Evolutionary conservation across 2,797 vertebrate genomes (phyloP), one percentile per base, ranked within the genome.

Genomic region (Cirrhinus mrigala): DNA sequence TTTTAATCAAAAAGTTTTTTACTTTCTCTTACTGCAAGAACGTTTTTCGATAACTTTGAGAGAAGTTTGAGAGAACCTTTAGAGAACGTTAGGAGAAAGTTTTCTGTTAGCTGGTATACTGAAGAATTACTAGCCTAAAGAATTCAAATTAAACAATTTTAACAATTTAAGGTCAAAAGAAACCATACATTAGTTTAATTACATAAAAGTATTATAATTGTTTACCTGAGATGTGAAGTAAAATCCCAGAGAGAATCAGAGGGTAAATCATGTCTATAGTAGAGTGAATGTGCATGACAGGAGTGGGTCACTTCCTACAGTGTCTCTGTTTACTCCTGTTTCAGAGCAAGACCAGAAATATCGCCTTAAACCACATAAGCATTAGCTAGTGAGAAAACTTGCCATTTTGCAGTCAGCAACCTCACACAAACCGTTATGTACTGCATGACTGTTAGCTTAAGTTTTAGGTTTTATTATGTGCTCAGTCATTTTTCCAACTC

Each of bases 201-300:
- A 74, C 50, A 1, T 6, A 16, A 16, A 1, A 71, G 1, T 24
- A 48, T 48, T 16, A 1, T 24, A 24, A 29, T 29, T 3, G 58
- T 60, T 20, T 56, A 76, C 74, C 74, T 56, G 50, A 56, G 29
- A 37, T n/a, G 27, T 56, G 29, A 37, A 76, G 11, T 56, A 76
- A 22, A 52, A 74, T 20, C 16, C 16, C 48, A 33, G 48, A 29
- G 74, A 76, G 73, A 29, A 74, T 22, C 24, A 48, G 48, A 27
- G 1, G 20, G 37, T 11, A 15, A 66, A 44, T 27, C 66, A 71
- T 70, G 54, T 16, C 33, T 18, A 60, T 20, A 84, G 83, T 4
- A 2, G 78, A 69, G 24, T 50, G 1, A 10, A 24, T 52, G 11
- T 56, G 6, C 14, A 20, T 79, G 40, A 62, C 46, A 48, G 6